These are phyloP conservation scores for Metopia argyrocephala DNA, from an alignment of 2,888 invertebrate genomes.

Conservation along the genomic window DNA sequence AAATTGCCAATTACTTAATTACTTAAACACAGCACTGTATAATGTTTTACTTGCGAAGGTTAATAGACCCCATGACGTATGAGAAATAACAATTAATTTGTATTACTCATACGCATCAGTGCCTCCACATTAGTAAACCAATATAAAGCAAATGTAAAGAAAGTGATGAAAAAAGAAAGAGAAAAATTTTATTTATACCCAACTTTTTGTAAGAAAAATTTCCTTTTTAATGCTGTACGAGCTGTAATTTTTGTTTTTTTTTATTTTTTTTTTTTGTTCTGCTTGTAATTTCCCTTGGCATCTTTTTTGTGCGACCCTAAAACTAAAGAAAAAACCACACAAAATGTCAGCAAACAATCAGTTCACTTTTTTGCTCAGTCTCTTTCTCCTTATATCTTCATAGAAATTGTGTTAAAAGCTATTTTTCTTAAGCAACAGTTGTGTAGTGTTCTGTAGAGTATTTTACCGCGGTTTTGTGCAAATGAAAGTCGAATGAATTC, in stretches of 20 bases:
- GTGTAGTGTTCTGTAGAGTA: too few relatives aligned
- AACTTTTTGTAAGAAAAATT: background rate
- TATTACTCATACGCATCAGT: constrained; percentile 24
- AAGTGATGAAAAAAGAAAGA: background rate
- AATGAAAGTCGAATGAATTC: too few relatives aligned
- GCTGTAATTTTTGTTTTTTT: background rate
- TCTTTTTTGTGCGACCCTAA: background rate
- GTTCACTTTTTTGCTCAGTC: background rate
- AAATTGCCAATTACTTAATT: background rate
- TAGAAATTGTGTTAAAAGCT: background rate
- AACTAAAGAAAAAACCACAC: background rate
- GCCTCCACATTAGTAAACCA: background rate
- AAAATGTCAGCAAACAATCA: constrained; percentile 1
- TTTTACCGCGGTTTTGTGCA: too few relatives aligned
- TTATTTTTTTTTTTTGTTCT: background rate
- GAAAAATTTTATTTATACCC: background rate
- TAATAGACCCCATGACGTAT: constrained; percentile 15
- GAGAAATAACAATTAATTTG: constrained; percentile 27
- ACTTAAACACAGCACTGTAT: background rate
- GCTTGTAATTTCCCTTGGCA: constrained; percentile 29
- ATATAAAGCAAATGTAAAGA: background rate
- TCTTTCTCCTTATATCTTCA: background rate
- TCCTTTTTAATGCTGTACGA: background rate
- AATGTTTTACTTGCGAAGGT: background rate
- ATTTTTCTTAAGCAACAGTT: background rate